Evolutionary conservation across 2,113 vertebrate genomes (phyloP), one percentile per base, ranked within the genome.

Genomic region (Psilopsiagon aymara): DNA sequence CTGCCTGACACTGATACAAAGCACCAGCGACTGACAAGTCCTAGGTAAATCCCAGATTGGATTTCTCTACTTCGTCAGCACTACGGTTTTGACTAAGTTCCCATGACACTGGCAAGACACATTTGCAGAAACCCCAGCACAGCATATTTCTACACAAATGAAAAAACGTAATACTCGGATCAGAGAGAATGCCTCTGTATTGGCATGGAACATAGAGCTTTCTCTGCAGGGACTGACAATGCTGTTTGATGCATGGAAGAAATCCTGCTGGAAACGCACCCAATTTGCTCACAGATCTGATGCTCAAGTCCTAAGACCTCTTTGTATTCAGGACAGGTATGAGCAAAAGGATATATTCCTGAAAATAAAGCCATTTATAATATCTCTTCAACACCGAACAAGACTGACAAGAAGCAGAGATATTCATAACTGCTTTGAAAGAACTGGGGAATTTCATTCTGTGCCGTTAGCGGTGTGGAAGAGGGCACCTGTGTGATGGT

Each of bases 121-220:
- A 37, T 76, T 76, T 66, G 49, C 80, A 89, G 73, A 95, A 96
- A 76, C 15, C 69, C 39, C 66, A 93, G 80, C 69, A 39, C 62
- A 82, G 83, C 37, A 12, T 31, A 88, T 83, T 93, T 37, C 16
- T 13, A 43, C 43, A 27, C 51, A 76, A 86, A 78, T 9, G 46
- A 82, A 84, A 93, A 93, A 90, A 79, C 33, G 59, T 64, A 88
- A 90, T 64, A 55, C 85, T 79, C 17, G 21, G 75, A 90, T 90
- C 82, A 92, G 47, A 84, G 60, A 83, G 73, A 75, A 86, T 4
- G n/a, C 60, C 80, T 75, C 46, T 28, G 77, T 67, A 46, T 9
- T 76, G 69, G 86, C 77, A 82, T 0, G 33, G 73, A 82, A 67
- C 5, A 78, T 3, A 57, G 11, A 73, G 80, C 51, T 84, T 79